Evolutionary conservation across 2,113 vertebrate species (phyloP), one percentile per base, ranked within the genome.

Genomic region (Xenopus laevis): DNA sequence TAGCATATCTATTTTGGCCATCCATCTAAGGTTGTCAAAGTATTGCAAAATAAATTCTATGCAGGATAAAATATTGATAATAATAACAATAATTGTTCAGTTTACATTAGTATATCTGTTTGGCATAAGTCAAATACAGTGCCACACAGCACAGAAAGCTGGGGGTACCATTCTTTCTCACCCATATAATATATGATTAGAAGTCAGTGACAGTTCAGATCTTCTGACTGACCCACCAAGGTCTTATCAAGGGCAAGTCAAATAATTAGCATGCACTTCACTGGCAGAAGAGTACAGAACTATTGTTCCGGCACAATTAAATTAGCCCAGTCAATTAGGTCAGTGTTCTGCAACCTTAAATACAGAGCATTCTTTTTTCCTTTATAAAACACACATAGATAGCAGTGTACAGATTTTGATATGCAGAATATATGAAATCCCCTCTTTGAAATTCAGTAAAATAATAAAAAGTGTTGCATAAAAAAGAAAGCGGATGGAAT

Each of bases 191-290:
- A 94, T 93, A 95, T 95, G 95, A 97, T 96, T 97, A 94, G 92
- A 94, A 98, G 94, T 98, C 93, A 95, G 93, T 94, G 93, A 95
- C 94, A 94, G 95, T 97, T 98, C 95, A 95, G 93, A 93, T 95
- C 93, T 92, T 92, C 92, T 90, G 91, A 94, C 92, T 96, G 95
- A 95, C 94, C 95, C 86, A 91, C 91, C 94, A 95, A 97, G 95
- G 95, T 96, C 94, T 90, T 85, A 92, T 92, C 93, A 94, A 96
- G 94, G 94, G 92, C 94, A 94, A 92, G 90, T 83, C 81, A 77
- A 87, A 88, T 95, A 96, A 96, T 98, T 98, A 98, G 94, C 91
- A 95, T 96, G 94, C 94, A 91, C 93, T 95, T 94, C 82, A 82
- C 91, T 86, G 88, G 88, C 90, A 90, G 88, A 87, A 88, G 90